Evolutionary conservation across 2,888 invertebrate species (phyloP).

Genomic region (Volucella zonaria): DNA sequence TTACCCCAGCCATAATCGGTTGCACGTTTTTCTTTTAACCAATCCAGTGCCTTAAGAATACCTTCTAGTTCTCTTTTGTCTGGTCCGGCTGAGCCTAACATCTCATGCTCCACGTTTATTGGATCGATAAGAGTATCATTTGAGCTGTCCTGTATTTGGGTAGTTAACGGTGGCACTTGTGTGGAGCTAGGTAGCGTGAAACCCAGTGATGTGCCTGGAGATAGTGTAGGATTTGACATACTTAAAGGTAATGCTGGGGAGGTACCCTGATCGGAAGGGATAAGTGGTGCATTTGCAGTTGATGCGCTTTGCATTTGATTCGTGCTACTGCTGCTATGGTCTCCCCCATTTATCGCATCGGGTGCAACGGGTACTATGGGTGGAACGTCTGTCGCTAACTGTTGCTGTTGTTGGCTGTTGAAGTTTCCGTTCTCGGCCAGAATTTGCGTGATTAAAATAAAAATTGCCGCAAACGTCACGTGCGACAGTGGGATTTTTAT

Average conservation of each 20-base stretch:
- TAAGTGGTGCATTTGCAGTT: slow-evolving; percentile 46
- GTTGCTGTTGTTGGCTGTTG: slow-evolving; percentile 65
- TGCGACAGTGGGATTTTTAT: slow-evolving; percentile 71
- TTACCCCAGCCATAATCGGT: slow-evolving; percentile 92
- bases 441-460: slow-evolving; percentile 71
- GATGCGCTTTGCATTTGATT: slow-evolving; percentile 67
- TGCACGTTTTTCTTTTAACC: slow-evolving; percentile 89
- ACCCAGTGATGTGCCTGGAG: slow-evolving; percentile 53
- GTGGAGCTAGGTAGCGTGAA: slow-evolving; percentile 63
- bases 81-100: slow-evolving; percentile 81
- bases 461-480: slow-evolving; percentile 68
- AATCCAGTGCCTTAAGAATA: slow-evolving; percentile 86
- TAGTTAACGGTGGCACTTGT: slow-evolving; percentile 60
- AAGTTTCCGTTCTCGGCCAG: slow-evolving; percentile 72
- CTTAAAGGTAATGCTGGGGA: slow-evolving; percentile 54
- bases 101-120: slow-evolving; percentile 77
- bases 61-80: slow-evolving; percentile 82
- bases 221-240: slow-evolving; percentile 54
- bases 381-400: slow-evolving; percentile 68
- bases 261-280: slow-evolving; percentile 48
- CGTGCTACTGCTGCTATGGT: slow-evolving; percentile 60
- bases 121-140: slow-evolving; percentile 70
- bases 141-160: slow-evolving; percentile 66
- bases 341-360: slow-evolving; percentile 60
- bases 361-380: slow-evolving; percentile 52